A percentile compares a stretch with the other conserved stretches of the same genome.
These are phyloP conservation scores for Ictalurus furcatus DNA, from an alignment of 2,113 vertebrate species.

Conservation along the genomic window DNA sequence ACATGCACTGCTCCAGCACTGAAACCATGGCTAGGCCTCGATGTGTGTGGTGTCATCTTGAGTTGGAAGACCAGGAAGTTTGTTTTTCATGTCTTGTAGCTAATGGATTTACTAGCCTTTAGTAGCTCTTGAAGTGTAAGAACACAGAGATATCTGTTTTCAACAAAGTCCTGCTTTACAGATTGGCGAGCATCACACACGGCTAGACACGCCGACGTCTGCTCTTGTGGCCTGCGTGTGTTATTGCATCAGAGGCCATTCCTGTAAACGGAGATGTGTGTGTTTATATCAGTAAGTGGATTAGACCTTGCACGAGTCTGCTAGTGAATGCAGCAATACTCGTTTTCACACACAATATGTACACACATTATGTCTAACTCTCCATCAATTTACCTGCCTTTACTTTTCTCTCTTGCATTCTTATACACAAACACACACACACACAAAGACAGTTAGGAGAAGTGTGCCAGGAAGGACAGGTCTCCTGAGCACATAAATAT, in stretches of 20 bases:
- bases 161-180: conserved; percentile 22
- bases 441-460: conserved; percentile 24
- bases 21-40: neutral
- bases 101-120: conserved; percentile 38
- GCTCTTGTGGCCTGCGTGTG: conserved; percentile 43
- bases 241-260: conserved; percentile 58
- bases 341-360: conserved; percentile 44
- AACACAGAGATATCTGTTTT: conserved; percentile 19
- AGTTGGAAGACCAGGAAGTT: conserved; percentile 4
- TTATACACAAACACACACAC: conserved; percentile 18
- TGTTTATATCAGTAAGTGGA: conserved; percentile 60
- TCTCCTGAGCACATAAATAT: conserved; percentile 53
- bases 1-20: neutral
- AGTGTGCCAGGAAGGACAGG: conserved; percentile 42
- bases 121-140: neutral
- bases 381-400: neutral
- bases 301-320: conserved; percentile 49
- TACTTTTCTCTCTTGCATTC: neutral
- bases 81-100: neutral
- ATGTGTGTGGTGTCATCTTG: neutral
- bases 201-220: conserved; percentile 24
- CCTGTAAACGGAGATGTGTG: conserved; percentile 57
- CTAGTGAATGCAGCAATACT: conserved; percentile 41
- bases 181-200: conserved; percentile 17
- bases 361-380: neutral